Conservation (phyloP, 2,888 invertebrate species). For the Tortricodes alternella region DNA sequence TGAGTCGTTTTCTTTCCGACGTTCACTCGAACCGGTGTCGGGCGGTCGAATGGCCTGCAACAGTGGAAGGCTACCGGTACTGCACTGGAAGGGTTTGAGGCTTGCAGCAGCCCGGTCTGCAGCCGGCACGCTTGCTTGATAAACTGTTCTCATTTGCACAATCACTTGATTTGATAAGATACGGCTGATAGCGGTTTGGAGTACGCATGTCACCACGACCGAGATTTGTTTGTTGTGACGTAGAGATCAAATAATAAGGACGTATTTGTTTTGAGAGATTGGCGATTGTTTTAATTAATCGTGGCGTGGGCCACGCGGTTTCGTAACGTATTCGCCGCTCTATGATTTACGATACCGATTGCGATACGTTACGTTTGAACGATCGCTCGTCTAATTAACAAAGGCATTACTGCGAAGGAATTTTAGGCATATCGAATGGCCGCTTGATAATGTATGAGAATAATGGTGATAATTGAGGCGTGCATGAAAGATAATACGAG, state of each 20-base stretch:
- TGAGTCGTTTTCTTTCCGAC: conserved; percentile 70
- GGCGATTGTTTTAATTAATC: conserved; percentile 26
- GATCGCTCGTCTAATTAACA: conserved; percentile 26
- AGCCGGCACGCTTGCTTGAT: conserved; percentile 51
- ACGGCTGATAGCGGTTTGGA: conserved; percentile 63
- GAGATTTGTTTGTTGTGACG: conserved; percentile 75
- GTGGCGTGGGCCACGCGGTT: conserved; percentile 8
- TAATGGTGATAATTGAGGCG: conserved; percentile 20
- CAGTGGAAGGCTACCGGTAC: conserved; percentile 43
- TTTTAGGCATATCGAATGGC: conserved; percentile 17
- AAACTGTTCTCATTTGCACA: conserved; percentile 77
- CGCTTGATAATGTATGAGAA: conserved; percentile 14
- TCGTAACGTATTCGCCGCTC: conserved; percentile 12
- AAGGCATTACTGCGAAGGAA: conserved; percentile 22
- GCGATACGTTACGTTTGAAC: conserved; percentile 22
- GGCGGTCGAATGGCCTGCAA: conserved; percentile 69
- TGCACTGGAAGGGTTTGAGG: conserved; percentile 60
- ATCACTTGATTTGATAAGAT: conserved; percentile 74
- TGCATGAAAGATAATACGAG: conserved; percentile 22
- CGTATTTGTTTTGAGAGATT: conserved; percentile 39
- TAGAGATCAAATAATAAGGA: conserved; percentile 50
- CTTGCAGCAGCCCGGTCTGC: conserved; percentile 58
- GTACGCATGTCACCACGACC: conserved; percentile 65
- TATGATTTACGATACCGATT: conserved; percentile 20
- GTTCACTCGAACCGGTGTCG: conserved; percentile 76